Conservation (phyloP, 2,797 vertebrate species). For the Coracias cyanogaster region DNA sequence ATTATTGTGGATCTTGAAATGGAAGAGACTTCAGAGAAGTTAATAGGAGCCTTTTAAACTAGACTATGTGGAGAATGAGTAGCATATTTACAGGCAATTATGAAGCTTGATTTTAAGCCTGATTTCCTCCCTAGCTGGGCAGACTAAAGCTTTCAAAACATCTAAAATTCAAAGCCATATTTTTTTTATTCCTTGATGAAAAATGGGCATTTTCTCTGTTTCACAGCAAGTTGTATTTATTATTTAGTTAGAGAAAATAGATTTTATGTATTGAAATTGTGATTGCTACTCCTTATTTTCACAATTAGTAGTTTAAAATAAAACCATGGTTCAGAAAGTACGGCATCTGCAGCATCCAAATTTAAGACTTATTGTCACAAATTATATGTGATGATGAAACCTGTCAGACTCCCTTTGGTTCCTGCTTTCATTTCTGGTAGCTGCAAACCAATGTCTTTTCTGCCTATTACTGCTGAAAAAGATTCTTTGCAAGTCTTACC, state of each 20-base stretch:
- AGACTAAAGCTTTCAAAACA: not conserved
- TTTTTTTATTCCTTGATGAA: not conserved
- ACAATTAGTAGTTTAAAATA: not conserved
- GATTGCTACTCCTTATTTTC: not conserved
- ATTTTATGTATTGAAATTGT: not conserved
- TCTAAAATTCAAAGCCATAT: not conserved
- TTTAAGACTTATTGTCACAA: not conserved
- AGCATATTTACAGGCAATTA: not conserved
- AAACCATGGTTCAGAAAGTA: conserved; percentile 8
- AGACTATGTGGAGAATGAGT: not conserved
- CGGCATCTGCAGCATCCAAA: not conserved
- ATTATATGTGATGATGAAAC: not conserved
- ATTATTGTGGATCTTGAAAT: not conserved
- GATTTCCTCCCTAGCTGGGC: not conserved
- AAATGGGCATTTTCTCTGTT: not conserved
- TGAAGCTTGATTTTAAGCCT: not conserved
- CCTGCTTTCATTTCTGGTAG: not conserved
- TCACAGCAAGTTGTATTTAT: not conserved
- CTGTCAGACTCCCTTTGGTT: not conserved
- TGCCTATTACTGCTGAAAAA: not conserved
- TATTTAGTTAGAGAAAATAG: not conserved
- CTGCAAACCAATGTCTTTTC: not conserved
- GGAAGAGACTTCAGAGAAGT: not conserved
- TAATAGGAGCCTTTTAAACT: not conserved
- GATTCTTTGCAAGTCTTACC: not conserved